Evolutionary conservation across 2,113 vertebrate species (phyloP).

Genomic region (Glareola pratincola): DNA sequence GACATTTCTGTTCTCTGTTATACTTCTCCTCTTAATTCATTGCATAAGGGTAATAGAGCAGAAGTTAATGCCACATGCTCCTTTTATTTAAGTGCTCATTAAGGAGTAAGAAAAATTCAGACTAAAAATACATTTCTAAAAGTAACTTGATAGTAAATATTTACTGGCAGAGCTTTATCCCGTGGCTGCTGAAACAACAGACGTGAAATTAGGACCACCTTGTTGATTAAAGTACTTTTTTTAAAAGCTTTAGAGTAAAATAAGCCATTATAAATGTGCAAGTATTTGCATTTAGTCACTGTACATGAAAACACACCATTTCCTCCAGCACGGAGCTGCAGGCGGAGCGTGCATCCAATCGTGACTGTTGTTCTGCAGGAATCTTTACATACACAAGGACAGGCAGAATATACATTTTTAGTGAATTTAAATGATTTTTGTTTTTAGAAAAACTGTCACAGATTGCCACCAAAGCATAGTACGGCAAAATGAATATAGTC

Average conservation of each 20-base stretch:
- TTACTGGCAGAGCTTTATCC: neutral
- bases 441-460: neutral
- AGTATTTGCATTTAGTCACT: neutral
- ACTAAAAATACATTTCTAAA: neutral
- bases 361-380: neutral
- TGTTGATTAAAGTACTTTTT: neutral
- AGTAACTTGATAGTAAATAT: neutral
- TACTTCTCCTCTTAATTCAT: neutral
- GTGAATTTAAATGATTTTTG: constrained; percentile 4
- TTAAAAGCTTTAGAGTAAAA: neutral
- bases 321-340: neutral
- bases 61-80: neutral
- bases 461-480: neutral
- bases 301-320: neutral
- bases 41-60: neutral
- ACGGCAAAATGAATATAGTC: neutral
- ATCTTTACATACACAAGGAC: neutral
- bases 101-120: neutral
- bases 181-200: neutral
- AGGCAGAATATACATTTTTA: constrained; percentile 17
- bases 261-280: neutral
- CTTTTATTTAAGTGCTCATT: constrained; percentile 10
- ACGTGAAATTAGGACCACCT: neutral
- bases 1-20: constrained; percentile 20
- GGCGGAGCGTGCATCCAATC: neutral